Percentiles rank a stretch among this genome's conserved stretches.
Evolutionary conservation across 1,140 invertebrate genomes (phyloP).

Genomic region (Bicyclus anynana): DNA sequence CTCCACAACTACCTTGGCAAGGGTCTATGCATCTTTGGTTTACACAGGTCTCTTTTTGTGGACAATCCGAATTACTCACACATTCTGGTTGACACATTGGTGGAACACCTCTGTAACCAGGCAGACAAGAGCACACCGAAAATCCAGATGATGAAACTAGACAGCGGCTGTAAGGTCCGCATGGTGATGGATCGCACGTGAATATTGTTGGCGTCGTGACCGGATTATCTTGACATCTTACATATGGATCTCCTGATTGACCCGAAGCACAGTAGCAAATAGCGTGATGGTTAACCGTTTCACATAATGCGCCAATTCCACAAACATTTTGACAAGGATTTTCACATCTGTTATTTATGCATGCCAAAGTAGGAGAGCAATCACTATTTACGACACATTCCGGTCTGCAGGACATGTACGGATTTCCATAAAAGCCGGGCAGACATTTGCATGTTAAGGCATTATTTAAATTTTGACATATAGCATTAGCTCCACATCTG

Average conservation of each 20-base stretch:
- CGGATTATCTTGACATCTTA: slow-evolving; percentile 81
- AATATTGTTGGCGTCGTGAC: slow-evolving; percentile 67
- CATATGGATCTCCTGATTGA: slow-evolving; percentile 87
- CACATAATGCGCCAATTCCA: slow-evolving; percentile 85
- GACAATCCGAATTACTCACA: slow-evolving; percentile 87
- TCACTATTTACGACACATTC: slow-evolving; percentile 89
- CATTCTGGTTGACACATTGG: slow-evolving; percentile 89
- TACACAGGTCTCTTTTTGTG: slow-evolving; percentile 85
- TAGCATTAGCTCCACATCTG: slow-evolving; percentile 86
- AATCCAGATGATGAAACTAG: slow-evolving; percentile 83
- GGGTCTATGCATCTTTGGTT: slow-evolving; percentile 88
- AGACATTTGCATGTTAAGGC: slow-evolving; percentile 81
- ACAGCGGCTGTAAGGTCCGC: slow-evolving; percentile 88
- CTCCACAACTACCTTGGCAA: slow-evolving; percentile 87
- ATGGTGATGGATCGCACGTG: slow-evolving; percentile 86
- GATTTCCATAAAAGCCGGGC: slow-evolving; percentile 84
- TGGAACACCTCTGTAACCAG: slow-evolving; percentile 86
- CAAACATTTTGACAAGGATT: slow-evolving; percentile 88
- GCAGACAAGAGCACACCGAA: slow-evolving; percentile 88
- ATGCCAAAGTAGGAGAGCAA: slow-evolving; percentile 82
- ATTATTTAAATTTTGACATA: slow-evolving; percentile 80
- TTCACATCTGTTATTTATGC: slow-evolving; percentile 88
- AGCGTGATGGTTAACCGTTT: slow-evolving; percentile 86
- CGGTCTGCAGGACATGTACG: slow-evolving; percentile 84
- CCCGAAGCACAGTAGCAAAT: slow-evolving; percentile 86